These are phyloP conservation scores for Petrocephalus zakoni DNA, from an alignment of 2,113 vertebrate genomes.

Conservation along the genomic window DNA sequence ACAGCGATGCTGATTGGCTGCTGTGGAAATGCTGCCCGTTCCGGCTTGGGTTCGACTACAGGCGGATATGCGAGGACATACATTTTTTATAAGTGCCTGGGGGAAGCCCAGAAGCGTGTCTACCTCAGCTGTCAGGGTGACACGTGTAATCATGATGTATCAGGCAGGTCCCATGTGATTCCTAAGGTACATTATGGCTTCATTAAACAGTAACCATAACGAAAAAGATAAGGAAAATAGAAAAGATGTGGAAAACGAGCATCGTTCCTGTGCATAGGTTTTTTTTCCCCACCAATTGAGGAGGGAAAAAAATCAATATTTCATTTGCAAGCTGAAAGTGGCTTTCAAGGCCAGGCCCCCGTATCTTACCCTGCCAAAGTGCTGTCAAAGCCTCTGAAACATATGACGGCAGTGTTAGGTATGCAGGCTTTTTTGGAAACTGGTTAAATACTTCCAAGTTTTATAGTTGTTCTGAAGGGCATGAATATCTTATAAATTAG, in stretches of 20 bases:
- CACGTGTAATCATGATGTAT: not conserved
- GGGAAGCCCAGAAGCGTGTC: conserved; percentile 1
- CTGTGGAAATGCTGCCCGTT: not conserved
- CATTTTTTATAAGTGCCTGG: conserved; percentile 4
- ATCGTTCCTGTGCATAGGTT: not conserved
- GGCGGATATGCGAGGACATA: not conserved
- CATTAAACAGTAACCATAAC: not conserved
- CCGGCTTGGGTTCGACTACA: not conserved
- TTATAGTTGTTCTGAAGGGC: conserved; percentile 44
- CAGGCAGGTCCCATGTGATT: not conserved
- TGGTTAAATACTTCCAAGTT: conserved; percentile 33
- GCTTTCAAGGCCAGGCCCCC: conserved; percentile 30
- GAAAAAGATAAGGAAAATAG: not conserved
- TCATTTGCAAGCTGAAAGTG: conserved; percentile 27
- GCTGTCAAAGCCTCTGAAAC: conserved; percentile 38
- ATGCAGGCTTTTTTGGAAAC: conserved; percentile 33
- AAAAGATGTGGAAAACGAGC: not conserved
- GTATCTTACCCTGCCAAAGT: conserved; percentile 26
- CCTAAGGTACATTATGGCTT: not conserved
- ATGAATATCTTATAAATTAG: conserved; percentile 23
- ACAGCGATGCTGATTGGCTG: conserved; percentile 6
- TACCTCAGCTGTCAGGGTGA: not conserved
- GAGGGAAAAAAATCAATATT: conserved; percentile 21
- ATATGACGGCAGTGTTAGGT: conserved; percentile 44
- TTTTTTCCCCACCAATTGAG: not conserved